Evolutionary conservation across 2,888 invertebrate species (phyloP).

Genomic region (Mesorhabditis spiculigera): DNA sequence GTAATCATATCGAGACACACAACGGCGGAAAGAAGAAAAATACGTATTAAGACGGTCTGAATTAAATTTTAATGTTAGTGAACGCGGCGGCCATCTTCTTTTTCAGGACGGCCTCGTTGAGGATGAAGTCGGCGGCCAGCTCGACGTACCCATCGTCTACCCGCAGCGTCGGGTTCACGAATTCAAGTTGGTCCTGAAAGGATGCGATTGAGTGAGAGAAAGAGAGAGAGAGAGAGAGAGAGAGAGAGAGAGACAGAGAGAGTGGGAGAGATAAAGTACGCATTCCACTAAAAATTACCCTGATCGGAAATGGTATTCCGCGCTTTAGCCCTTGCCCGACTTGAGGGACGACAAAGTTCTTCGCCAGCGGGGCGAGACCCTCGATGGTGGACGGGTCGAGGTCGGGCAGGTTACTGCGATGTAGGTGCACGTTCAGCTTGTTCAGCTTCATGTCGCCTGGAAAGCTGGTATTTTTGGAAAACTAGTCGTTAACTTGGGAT

Average conservation of each 20-base stretch:
- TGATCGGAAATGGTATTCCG: slow-evolving; percentile 52
- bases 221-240: neutral
- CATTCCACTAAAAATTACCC: no score
- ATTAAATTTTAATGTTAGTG: slow-evolving; percentile 18
- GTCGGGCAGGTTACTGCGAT: slow-evolving; percentile 46
- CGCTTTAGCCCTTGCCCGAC: slow-evolving; percentile 43
- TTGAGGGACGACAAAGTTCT: slow-evolving; percentile 53
- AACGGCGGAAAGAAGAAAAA: neutral
- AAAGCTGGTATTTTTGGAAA: slow-evolving; percentile 17
- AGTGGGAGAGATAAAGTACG: no score
- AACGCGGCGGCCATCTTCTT: slow-evolving; percentile 44
- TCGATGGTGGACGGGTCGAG: slow-evolving; percentile 47
- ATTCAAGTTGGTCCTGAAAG: slow-evolving; percentile 43
- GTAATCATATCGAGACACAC: neutral
- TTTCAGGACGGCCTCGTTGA: slow-evolving; percentile 40
- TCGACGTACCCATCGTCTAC: slow-evolving; percentile 48
- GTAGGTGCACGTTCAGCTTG: slow-evolving; percentile 44
- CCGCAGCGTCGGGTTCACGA: slow-evolving; percentile 40
- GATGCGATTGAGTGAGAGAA: neutral
- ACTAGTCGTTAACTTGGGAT: neutral
- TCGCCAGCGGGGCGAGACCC: slow-evolving; percentile 52
- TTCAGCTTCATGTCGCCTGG: slow-evolving; percentile 48
- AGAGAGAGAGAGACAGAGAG: no score
- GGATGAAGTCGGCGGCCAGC: slow-evolving; percentile 48
- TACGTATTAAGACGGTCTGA: neutral